Percentiles rank a stretch among this genome's conserved stretches.
Conservation (phyloP, 2,113 vertebrate species). For the Menidia beryllina region DNA sequence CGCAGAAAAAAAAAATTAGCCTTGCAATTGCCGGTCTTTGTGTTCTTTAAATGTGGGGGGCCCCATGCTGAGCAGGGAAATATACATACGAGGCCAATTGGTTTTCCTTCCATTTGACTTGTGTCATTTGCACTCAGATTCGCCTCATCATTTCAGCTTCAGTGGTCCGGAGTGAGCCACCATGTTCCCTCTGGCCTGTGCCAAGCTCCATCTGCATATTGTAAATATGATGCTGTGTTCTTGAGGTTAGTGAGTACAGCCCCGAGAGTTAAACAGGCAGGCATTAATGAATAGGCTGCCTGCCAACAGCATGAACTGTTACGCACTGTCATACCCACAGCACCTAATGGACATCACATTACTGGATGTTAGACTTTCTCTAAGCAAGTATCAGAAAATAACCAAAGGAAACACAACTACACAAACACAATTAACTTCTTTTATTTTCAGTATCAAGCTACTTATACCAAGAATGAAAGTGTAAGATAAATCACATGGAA, state of each 20-base stretch:
- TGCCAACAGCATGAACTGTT: conserved; percentile 34
- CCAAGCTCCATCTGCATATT: conserved; percentile 49
- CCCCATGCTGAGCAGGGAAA: conserved; percentile 42
- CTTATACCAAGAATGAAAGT: neutral
- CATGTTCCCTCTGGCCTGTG: conserved; percentile 32
- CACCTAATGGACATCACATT: neutral
- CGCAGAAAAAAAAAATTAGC: neutral
- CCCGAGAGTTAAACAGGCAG: conserved; percentile 66
- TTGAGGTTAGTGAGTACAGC: conserved; percentile 19
- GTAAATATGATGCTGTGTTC: conserved; percentile 35
- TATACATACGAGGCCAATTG: conserved; percentile 61
- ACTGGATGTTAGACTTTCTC: neutral
- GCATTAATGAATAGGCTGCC: conserved; percentile 36
- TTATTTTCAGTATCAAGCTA: conserved; percentile 38
- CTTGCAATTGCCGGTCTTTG: neutral
- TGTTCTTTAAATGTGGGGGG: conserved; percentile 15
- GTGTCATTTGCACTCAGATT: conserved; percentile 68
- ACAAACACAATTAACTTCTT: conserved; percentile 1
- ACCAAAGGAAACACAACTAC: conserved; percentile 10
- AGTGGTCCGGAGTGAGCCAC: conserved; percentile 24
- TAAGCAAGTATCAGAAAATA: conserved; percentile 3
- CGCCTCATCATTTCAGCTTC: conserved; percentile 57
- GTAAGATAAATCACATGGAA: neutral
- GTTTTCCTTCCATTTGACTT: conserved; percentile 66
- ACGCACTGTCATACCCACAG: conserved; percentile 9